Conservation (phyloP, 2,888 invertebrate genomes). For the Melieria omissa region DNA sequence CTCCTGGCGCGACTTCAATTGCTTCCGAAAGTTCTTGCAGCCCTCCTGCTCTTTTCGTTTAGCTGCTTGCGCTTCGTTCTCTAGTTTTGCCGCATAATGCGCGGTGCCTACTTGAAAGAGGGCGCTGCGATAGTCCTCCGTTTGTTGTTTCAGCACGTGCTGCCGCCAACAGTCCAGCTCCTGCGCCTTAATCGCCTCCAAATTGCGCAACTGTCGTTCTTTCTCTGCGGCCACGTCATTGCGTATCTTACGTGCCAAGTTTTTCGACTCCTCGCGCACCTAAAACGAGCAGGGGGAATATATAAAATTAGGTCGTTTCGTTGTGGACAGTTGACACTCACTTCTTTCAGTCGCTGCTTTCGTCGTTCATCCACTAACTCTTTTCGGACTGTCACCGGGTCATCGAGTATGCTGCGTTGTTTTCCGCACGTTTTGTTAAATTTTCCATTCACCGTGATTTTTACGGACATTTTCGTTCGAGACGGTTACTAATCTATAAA, state of each 20-base stretch:
- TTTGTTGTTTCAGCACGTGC: constrained; percentile 66
- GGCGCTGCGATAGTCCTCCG: constrained; percentile 58
- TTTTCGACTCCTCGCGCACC: constrained; percentile 74
- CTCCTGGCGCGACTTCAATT: constrained; percentile 24
- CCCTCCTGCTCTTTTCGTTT: constrained; percentile 16
- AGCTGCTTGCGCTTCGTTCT: constrained; percentile 47
- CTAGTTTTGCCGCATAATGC: constrained; percentile 56
- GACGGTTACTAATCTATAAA: no score
- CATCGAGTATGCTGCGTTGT: constrained; percentile 49
- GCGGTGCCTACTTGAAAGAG: constrained; percentile 61
- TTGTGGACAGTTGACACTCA: constrained; percentile 50
- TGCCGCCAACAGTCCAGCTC: constrained; percentile 69
- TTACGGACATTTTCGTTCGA: constrained; percentile 70
- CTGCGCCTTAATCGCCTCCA: constrained; percentile 68
- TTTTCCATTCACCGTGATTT: constrained; percentile 72
- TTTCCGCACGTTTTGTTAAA: constrained; percentile 62
- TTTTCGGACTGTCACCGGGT: constrained; percentile 69
- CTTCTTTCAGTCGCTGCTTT: constrained; percentile 73
- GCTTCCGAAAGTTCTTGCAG: constrained; percentile 41
- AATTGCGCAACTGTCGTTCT: constrained; percentile 67
- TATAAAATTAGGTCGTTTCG: neutral
- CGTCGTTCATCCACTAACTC: constrained; percentile 71
- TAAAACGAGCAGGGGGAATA: constrained; percentile 49
- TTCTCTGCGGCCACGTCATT: constrained; percentile 70
- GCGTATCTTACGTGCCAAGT: constrained; percentile 69